Percentiles rank a stretch among this genome's conserved stretches.
These are phyloP conservation scores for Papilio glaucus DNA, from an alignment of 1,140 invertebrate species.

Conservation along the genomic window DNA sequence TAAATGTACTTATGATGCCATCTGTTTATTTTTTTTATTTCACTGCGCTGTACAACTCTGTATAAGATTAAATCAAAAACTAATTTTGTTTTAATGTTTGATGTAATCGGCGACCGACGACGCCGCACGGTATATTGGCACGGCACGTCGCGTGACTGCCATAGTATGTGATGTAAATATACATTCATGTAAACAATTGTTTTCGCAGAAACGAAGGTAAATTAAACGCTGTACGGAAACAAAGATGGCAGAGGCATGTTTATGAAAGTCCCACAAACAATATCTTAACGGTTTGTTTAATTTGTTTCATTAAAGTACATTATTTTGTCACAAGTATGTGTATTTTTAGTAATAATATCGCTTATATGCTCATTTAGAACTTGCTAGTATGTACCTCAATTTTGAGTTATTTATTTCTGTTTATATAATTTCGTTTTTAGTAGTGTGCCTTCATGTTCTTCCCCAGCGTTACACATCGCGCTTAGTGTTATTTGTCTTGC, in stretches of 20 bases:
- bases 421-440: too few species aligned
- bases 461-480: too few species aligned
- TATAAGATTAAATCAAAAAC: slow-evolving; percentile 4
- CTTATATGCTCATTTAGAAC: too few species aligned
- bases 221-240: slow-evolving; percentile 26
- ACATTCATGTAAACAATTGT: slow-evolving; percentile 20
- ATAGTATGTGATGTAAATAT: neutral
- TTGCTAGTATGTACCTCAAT: too few species aligned
- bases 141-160: slow-evolving; percentile 4
- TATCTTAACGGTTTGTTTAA: slow-evolving; percentile 8
- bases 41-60: neutral
- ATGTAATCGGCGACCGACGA: neutral
- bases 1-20: too few species aligned
- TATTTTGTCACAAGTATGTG: neutral
- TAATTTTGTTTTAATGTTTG: slow-evolving; percentile 18
- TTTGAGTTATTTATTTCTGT: too few species aligned
- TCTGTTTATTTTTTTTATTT: neutral
- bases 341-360: neutral
- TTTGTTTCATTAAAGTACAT: neutral
- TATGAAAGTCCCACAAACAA: slow-evolving; percentile 9
- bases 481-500: too few species aligned
- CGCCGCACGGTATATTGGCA: slow-evolving; percentile 2
- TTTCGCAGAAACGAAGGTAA: slow-evolving; percentile 31
- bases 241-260: slow-evolving; percentile 15
- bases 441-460: too few species aligned